phyloP scores from a whole-genome alignment of 2,113 vertebrate genomes.

The Stomatorhinus ivindoensis region DNA sequence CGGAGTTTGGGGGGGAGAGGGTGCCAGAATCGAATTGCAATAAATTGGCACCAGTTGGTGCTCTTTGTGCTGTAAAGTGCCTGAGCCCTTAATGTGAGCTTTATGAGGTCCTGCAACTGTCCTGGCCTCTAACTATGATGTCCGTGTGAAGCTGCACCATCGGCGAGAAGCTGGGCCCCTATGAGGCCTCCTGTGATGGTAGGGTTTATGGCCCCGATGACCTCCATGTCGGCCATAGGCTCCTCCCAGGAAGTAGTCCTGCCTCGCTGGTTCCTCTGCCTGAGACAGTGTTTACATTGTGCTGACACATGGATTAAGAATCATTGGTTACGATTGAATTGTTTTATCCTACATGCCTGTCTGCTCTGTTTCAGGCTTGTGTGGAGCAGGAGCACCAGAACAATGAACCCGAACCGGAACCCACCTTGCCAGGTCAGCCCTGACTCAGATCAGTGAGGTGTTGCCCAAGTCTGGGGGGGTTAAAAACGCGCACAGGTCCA shows the following conservation, averaged over 20 bases:
- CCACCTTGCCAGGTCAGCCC: slow-evolving; percentile 34
- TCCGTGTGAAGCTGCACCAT: no score
- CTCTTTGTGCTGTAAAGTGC: neutral
- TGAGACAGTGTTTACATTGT: neutral
- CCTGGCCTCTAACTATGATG: no score
- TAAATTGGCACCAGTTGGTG: neutral
- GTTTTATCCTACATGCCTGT: neutral
- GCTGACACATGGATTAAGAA: neutral
- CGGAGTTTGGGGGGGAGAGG: no score
- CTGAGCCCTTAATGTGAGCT: neutral
- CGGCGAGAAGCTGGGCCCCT: no score
- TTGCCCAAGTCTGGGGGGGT: neutral
- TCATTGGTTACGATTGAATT: neutral
- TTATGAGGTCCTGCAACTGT: neutral
- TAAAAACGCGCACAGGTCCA: neutral
- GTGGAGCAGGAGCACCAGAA: slow-evolving; percentile 22
- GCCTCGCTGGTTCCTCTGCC: neutral
- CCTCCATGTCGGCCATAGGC: neutral
- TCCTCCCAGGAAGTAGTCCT: no score
- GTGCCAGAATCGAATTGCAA: no score
- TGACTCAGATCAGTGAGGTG: neutral
- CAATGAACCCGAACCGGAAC: slow-evolving; percentile 10
- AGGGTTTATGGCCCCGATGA: no score
- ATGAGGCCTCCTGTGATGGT: no score
- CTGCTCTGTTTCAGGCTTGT: slow-evolving; percentile 25